Evolutionary conservation across 2,888 invertebrate genomes (phyloP).

Genomic region (Empis stercorea): DNA sequence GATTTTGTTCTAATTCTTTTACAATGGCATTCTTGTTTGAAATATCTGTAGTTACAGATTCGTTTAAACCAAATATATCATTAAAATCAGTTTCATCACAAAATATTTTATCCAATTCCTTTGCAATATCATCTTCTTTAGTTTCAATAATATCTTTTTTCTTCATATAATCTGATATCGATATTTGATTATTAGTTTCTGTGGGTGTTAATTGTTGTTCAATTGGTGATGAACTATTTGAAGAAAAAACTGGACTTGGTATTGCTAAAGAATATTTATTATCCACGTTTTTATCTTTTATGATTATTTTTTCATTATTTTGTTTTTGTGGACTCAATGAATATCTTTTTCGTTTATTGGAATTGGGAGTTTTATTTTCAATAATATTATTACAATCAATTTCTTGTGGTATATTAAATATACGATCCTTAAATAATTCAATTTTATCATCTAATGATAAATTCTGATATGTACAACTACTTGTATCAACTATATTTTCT

Average conservation of each 20-base stretch:
- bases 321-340: not conserved
- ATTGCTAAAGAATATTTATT: not conserved
- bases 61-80: constrained; percentile 26
- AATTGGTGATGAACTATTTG: not conserved
- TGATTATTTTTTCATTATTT: not conserved
- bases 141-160: not conserved
- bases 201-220: not conserved
- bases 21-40: constrained; percentile 21
- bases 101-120: constrained; percentile 26
- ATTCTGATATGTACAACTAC: not conserved
- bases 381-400: no score
- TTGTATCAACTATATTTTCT: not conserved
- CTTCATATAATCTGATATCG: not conserved
- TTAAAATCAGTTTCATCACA: constrained; percentile 23
- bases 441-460: not conserved
- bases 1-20: constrained; percentile 17
- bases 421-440: not conserved
- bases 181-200: not conserved
- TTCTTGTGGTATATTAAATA: no score
- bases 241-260: no score
- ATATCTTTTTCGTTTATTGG: no score
- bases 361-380: no score
- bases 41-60: constrained; percentile 17
- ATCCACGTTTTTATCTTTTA: not conserved
- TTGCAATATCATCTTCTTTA: constrained; percentile 21